Base-by-base conservation (phyloP, 23 tunicate genomes). In the Ascidia mentula region DNA sequence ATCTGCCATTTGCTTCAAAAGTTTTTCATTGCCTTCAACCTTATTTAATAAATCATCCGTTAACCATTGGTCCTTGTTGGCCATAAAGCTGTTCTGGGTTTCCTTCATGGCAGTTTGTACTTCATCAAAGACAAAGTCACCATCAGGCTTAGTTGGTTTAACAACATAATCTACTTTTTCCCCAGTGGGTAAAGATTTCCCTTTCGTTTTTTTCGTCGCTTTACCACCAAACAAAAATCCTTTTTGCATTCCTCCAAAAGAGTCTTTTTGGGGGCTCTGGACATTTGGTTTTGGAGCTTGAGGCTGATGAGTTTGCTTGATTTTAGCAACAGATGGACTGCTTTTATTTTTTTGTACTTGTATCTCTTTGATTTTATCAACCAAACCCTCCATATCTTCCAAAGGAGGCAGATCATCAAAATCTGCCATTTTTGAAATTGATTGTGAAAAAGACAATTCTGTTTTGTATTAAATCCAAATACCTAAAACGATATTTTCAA, bases 161-260 rank as follows among this genome's bases (percentile, higher is more conserved):
- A 86, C 69, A 18, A 80, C 89, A 76, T 85, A 81, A 60, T 84
- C 95, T 33, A 32, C 37, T 59, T 77, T 53, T 35, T 0, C 38
- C 18, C 24, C 69, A 24, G 26, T 6, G 34, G 78, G 34, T 3
- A 36, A 36, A 39, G 6, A 9, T 69, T 69, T 84, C 24, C 24
- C 59, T 32, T 34, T 39, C 18, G 77, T 37, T 69, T 82, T 69
- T 36, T 18, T 72, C 38, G 37, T 45, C 13, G 84, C 59, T 36
- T 40, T 71, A 35, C 59, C 73, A 36, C 92, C 92, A 37, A 90
- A 90, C 28, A 91, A 78, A 86, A 91, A 91, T 0, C 97, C 97
- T 40, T 91, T 91, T 72, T 82, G 71, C 97, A 91, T 86, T 30
- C 97, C 97, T n/a, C 90, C 97, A 86, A 79, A 91, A 0, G 37